phyloP scores from a whole-genome alignment of 1,140 invertebrate species.

The Saccostrea glomerata region DNA sequence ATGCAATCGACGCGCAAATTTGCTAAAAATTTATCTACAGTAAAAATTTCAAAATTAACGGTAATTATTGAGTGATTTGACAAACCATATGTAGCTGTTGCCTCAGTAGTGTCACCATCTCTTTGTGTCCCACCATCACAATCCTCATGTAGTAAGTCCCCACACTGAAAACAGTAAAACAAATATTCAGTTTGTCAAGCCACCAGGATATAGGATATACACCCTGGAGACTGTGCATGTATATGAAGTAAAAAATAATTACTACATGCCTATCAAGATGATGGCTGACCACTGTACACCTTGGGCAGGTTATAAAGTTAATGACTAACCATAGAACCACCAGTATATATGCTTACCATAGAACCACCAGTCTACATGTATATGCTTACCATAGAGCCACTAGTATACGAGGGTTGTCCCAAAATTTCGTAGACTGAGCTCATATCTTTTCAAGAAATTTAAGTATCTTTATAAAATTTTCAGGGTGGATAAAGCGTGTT shows the following conservation, averaged over 20 bases:
- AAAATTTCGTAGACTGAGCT: no score
- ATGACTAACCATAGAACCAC: constrained; percentile 36
- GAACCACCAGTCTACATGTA: not conserved
- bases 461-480: no score
- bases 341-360: not conserved
- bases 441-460: no score
- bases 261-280: constrained; percentile 67
- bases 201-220: no score
- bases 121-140: constrained; percentile 67
- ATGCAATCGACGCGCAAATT: no score
- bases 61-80: not conserved
- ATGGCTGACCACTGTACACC: constrained; percentile 66
- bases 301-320: no score
- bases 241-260: constrained; percentile 35
- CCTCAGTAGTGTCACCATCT: constrained; percentile 67
- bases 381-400: no score
- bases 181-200: not conserved
- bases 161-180: constrained; percentile 64
- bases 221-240: not conserved
- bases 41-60: no score
- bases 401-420: no score
- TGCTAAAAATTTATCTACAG: no score
- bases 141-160: constrained; percentile 67
- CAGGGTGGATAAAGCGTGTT: no score
- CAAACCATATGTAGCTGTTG: constrained; percentile 69